A percentile compares a stretch with the other conserved stretches of the same genome.
phyloP scores from a whole-genome alignment of 2,888 invertebrate species.

The Copidosoma aretas region DNA sequence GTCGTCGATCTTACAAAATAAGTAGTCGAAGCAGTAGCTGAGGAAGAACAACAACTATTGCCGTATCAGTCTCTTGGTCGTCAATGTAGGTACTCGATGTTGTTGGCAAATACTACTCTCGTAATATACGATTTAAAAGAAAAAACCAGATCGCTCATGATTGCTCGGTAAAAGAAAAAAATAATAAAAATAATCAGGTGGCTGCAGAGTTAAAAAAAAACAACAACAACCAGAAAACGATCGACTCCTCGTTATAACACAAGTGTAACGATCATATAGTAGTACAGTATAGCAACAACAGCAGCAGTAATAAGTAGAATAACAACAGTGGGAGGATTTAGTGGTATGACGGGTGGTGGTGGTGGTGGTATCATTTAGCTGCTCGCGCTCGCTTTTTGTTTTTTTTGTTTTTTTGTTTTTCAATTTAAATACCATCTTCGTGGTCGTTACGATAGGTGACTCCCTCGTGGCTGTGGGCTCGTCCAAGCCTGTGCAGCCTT shows the following conservation, averaged over 20 bases:
- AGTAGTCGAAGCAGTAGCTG: background rate
- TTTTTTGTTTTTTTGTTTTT: background rate
- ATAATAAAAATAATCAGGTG: too few species aligned
- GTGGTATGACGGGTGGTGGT: too few species aligned
- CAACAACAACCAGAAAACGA: too few species aligned
- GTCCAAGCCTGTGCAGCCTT: slow-evolving; percentile 79
- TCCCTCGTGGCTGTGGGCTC: slow-evolving; percentile 87
- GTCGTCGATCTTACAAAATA: background rate
- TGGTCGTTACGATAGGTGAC: slow-evolving; percentile 79
- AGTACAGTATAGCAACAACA: too few species aligned
- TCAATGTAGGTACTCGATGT: background rate
- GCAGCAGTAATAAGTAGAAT: too few species aligned
- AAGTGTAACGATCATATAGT: background rate
- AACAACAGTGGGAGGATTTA: too few species aligned
- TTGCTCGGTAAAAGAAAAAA: background rate
- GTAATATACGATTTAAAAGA: too few species aligned
- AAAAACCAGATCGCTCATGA: background rate
- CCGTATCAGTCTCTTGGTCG: background rate
- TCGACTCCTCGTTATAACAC: too few species aligned
- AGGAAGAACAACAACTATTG: background rate
- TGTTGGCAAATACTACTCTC: background rate
- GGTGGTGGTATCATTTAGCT: too few species aligned
- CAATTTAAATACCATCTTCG: slow-evolving; percentile 64
- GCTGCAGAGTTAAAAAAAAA: too few species aligned
- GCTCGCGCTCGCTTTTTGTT: background rate